Conservation (phyloP, 2,888 invertebrate genomes). For the Thymelicus sylvestris region DNA sequence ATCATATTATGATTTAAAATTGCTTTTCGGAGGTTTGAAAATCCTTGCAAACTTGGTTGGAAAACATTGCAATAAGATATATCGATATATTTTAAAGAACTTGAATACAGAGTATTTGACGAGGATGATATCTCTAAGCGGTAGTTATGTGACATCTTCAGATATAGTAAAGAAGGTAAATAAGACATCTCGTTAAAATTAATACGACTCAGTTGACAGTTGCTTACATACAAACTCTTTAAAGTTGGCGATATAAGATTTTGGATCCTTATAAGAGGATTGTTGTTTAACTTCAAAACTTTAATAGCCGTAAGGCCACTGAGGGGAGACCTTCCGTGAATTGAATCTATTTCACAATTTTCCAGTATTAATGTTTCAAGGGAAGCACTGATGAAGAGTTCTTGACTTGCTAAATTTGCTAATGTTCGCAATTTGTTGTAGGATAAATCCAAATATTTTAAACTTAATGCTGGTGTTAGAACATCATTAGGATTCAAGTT, state of each 20-base stretch:
- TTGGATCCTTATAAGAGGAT: conserved; percentile 77
- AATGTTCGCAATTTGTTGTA: conserved; percentile 85
- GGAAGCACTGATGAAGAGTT: conserved; percentile 84
- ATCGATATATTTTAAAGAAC: conserved; percentile 83
- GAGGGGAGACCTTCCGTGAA: conserved; percentile 79
- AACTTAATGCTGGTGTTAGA: conserved; percentile 72
- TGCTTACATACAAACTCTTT: conserved; percentile 83
- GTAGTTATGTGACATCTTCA: conserved; percentile 87
- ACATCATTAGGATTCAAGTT: conserved; percentile 82
- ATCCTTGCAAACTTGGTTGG: conserved; percentile 84
- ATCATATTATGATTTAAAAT: conserved; percentile 87
- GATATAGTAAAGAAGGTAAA: conserved; percentile 83
- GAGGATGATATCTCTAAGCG: conserved; percentile 76
- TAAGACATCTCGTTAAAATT: conserved; percentile 81
- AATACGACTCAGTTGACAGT: conserved; percentile 82
- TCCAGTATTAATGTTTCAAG: conserved; percentile 85
- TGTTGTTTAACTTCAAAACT: conserved; percentile 80
- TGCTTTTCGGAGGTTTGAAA: conserved; percentile 85
- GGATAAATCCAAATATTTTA: conserved; percentile 87
- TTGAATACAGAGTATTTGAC: conserved; percentile 71
- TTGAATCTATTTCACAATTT: conserved; percentile 84
- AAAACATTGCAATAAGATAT: conserved; percentile 86
- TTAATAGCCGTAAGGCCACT: conserved; percentile 80
- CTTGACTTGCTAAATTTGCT: conserved; percentile 73
- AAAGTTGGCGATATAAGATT: conserved; percentile 79